Conservation (phyloP, 2,888 invertebrate genomes). For the Netelia fuscicornis region DNA sequence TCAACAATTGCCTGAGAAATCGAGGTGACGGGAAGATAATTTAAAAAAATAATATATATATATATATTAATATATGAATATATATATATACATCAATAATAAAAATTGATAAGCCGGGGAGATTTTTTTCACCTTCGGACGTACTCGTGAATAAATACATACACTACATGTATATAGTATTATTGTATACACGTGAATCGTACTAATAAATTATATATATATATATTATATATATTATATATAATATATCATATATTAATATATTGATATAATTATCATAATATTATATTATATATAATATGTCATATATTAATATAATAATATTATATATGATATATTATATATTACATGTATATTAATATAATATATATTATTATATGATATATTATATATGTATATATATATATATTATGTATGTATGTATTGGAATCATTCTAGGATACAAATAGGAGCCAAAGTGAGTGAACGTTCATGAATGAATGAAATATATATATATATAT, state of each 20-base stretch:
- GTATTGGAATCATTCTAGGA: conserved; percentile 33
- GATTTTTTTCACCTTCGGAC: conserved; percentile 45
- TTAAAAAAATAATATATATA: conserved; percentile 67
- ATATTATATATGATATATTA: no score
- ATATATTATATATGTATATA: no score
- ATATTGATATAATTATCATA: no score
- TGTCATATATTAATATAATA: no score
- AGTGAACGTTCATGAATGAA: conserved; percentile 44
- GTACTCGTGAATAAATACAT: conserved; percentile 57
- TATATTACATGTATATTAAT: no score
- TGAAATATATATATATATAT: no score
- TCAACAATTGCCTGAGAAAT: conserved; percentile 79
- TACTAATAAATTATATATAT: conserved; percentile 29
- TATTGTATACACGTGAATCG: conserved; percentile 49
- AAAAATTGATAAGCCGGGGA: conserved; percentile 53
- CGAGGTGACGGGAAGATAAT: conserved; percentile 52
- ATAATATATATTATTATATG: no score
- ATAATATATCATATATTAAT: no score
- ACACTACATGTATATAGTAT: conserved; percentile 59
- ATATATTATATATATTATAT: not conserved
- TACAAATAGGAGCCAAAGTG: conserved; percentile 56
- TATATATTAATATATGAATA: conserved; percentile 64
- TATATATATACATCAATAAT: conserved; percentile 66
- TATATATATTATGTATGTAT: not conserved
- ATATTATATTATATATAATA: no score